A percentile compares a stretch with the other conserved stretches of the same genome.
Evolutionary conservation across 2,797 vertebrate genomes (phyloP).

Genomic region (Diglossa cyanea): DNA sequence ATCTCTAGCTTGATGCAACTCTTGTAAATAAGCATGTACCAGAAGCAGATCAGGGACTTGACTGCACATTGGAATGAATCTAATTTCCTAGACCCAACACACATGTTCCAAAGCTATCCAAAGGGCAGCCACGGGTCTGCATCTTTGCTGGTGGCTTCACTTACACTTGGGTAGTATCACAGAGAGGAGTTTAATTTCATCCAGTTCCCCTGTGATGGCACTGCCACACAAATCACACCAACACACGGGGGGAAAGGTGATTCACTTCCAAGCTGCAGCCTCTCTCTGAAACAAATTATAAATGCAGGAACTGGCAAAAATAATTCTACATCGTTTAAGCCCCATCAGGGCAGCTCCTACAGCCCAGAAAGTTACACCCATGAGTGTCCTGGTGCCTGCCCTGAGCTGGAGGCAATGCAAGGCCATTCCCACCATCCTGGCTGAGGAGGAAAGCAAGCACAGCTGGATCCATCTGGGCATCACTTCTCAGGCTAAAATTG

Average conservation of each 20-base stretch:
- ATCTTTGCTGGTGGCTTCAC: not conserved
- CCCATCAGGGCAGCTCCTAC: not conserved
- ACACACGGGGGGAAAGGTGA: rapidly evolving
- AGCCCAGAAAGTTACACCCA: rapidly evolving
- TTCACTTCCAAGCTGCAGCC: not conserved
- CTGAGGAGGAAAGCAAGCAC: not conserved
- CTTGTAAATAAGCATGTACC: not conserved
- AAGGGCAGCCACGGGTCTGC: not conserved
- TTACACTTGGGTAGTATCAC: not conserved
- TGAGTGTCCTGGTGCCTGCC: not conserved
- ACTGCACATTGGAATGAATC: not conserved
- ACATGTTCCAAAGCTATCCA: not conserved
- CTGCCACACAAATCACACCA: not conserved
- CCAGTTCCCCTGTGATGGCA: not conserved
- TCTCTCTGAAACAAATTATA: not conserved
- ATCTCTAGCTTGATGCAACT: not conserved
- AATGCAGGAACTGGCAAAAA: not conserved
- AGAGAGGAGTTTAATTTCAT: not conserved
- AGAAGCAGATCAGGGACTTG: not conserved
- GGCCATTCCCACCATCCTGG: not conserved
- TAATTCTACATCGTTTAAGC: not conserved
- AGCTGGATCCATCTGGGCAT: not conserved
- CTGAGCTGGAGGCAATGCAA: not conserved
- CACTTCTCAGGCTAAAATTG: no score
- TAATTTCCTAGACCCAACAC: rapidly evolving